A percentile compares a stretch with the other conserved stretches of the same genome.
Evolutionary conservation across 2,888 invertebrate species (phyloP).

Genomic region (Suillia variegata): DNA sequence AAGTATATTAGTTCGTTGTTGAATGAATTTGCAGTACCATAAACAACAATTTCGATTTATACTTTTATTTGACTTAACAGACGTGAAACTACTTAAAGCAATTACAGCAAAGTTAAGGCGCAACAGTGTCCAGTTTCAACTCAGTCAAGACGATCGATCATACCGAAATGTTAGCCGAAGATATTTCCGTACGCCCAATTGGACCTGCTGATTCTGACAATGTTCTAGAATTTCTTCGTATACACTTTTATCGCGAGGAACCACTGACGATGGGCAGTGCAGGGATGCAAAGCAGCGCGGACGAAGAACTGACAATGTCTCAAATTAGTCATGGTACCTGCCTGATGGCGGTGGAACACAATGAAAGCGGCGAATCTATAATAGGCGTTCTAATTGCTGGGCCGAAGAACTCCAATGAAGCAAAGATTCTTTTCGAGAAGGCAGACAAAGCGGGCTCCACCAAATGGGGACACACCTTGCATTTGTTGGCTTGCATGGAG

Average conservation of each 20-base stretch:
- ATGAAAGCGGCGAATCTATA: constrained; percentile 25
- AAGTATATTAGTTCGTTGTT: no score
- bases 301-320: constrained; percentile 46
- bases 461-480: constrained; percentile 50
- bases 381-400: constrained; percentile 52
- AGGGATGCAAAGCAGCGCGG: constrained; percentile 40
- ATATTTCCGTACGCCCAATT: constrained; percentile 37
- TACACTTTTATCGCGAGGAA: constrained; percentile 53
- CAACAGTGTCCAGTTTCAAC: no score
- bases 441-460: constrained; percentile 34
- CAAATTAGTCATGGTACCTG: constrained; percentile 43
- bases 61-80: no score
- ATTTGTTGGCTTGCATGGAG: constrained; percentile 45
- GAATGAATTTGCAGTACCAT: no score
- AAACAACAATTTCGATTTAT: no score
- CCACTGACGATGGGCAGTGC: constrained; percentile 49
- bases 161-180: background rate
- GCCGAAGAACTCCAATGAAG: constrained; percentile 42
- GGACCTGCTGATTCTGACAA: constrained; percentile 34
- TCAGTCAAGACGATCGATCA: no score
- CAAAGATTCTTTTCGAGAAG: constrained; percentile 38
- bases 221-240: constrained; percentile 46
- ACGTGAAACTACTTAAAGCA: no score
- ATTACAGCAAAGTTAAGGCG: no score
- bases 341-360: constrained; percentile 35